Percentiles rank a stretch among this genome's conserved stretches.
Evolutionary conservation across 2,888 invertebrate species (phyloP).

Genomic region (Lomographa bimaculata): DNA sequence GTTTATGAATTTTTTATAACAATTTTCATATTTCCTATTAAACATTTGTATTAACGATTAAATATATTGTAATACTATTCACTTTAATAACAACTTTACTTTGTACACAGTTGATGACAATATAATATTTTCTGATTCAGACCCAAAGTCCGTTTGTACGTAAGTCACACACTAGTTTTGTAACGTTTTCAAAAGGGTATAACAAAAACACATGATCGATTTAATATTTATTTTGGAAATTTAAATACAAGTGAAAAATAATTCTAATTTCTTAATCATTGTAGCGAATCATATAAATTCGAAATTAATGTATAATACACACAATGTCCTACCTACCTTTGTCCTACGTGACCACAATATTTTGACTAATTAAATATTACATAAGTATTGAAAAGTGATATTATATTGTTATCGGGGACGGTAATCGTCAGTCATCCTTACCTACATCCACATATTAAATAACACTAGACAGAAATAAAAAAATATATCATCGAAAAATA

Average conservation of each 20-base stretch:
- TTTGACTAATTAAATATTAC: constrained; percentile 55
- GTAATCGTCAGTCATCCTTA: constrained; percentile 50
- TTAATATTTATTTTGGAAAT: constrained; percentile 69
- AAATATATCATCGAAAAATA: constrained; percentile 40
- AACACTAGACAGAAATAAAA: constrained; percentile 41
- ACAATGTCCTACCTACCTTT: constrained; percentile 29
- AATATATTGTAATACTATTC: too few relatives aligned
- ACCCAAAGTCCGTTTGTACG: too few relatives aligned
- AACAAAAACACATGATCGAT: constrained; percentile 29
- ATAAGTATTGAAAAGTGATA: constrained; percentile 37
- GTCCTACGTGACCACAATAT: constrained; percentile 42
- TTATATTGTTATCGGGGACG: constrained; percentile 44
- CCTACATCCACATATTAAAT: constrained; percentile 33
- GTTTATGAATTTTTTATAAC: too few relatives aligned
- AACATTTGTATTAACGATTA: too few relatives aligned
- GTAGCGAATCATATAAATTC: constrained; percentile 36
- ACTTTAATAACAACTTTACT: too few relatives aligned
- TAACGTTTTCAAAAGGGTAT: too few relatives aligned
- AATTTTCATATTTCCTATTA: too few relatives aligned
- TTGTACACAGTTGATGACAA: too few relatives aligned
- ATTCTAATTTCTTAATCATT: constrained; percentile 53
- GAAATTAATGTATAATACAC: constrained; percentile 62
- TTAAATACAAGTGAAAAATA: constrained; percentile 75
- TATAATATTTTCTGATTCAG: too few relatives aligned
- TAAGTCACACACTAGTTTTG: too few relatives aligned